These are phyloP conservation scores for Microplitis mediator DNA, from an alignment of 1,140 invertebrate species.

Conservation along the genomic window DNA sequence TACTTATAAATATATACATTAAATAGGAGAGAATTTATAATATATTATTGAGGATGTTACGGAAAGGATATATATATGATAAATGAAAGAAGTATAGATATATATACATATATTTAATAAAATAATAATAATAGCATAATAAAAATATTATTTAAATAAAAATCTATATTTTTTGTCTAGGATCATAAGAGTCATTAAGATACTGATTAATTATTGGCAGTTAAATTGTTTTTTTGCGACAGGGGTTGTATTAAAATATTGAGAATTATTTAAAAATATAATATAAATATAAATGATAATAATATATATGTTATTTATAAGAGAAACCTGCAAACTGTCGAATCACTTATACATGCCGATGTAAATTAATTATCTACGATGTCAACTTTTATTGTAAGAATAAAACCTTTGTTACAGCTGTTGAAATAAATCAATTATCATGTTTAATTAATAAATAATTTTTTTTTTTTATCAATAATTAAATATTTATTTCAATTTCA, in stretches of 20 bases:
- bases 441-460: slow-evolving; percentile 44
- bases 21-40: slow-evolving; percentile 18
- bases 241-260: neutral
- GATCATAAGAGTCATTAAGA: slow-evolving; percentile 43
- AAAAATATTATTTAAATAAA: slow-evolving; percentile 42
- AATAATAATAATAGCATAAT: slow-evolving; percentile 31
- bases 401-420: slow-evolving; percentile 49
- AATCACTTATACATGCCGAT: neutral
- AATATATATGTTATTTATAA: neutral
- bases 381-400: slow-evolving; percentile 32
- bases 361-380: neutral
- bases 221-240: neutral
- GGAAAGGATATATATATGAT: slow-evolving; percentile 6
- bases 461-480: slow-evolving; percentile 8
- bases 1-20: neutral
- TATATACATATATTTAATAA: slow-evolving; percentile 28
- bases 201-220: neutral
- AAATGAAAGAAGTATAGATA: slow-evolving; percentile 20
- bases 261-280: neutral
- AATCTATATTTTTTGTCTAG: slow-evolving; percentile 1
- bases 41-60: slow-evolving; percentile 11
- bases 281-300: neutral
- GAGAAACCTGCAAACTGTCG: neutral
- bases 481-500: neutral
- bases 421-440: slow-evolving; percentile 55